Conservation (phyloP, 2,797 vertebrate species). For the Helicolenus hilgendorfi region DNA sequence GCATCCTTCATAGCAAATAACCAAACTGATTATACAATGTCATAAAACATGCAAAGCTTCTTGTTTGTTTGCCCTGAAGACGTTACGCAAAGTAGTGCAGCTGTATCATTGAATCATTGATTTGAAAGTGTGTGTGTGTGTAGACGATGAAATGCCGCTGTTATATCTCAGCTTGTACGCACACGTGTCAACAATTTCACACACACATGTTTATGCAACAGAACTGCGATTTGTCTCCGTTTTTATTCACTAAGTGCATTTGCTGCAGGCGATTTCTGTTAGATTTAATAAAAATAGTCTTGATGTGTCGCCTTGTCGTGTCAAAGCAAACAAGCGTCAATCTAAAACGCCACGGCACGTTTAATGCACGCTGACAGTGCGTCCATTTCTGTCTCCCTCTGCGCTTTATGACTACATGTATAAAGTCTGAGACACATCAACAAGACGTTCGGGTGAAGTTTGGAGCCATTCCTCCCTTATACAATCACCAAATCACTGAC, state of each 20-base stretch:
- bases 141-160: not conserved
- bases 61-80: constrained; percentile 20
- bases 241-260: not conserved
- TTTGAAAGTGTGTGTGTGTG: not conserved
- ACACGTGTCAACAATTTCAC: not conserved
- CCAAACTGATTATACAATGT: not conserved
- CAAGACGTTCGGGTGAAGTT: not conserved
- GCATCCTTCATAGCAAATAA: not conserved
- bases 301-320: constrained; percentile 22
- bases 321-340: constrained; percentile 18
- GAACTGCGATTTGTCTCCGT: not conserved
- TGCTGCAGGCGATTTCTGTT: not conserved
- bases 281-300: constrained; percentile 2
- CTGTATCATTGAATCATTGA: constrained; percentile 13
- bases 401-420: not conserved
- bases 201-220: not conserved
- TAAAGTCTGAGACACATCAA: not conserved
- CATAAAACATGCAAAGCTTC: constrained; percentile 35
- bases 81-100: not conserved
- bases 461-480: not conserved
- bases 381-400: not conserved
- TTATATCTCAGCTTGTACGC: constrained; percentile 1
- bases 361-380: constrained; percentile 15
- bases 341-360: not conserved
- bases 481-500: not conserved